phyloP scores from a whole-genome alignment of 2,113 vertebrate species.

The Microtus richardsoni region DNA sequence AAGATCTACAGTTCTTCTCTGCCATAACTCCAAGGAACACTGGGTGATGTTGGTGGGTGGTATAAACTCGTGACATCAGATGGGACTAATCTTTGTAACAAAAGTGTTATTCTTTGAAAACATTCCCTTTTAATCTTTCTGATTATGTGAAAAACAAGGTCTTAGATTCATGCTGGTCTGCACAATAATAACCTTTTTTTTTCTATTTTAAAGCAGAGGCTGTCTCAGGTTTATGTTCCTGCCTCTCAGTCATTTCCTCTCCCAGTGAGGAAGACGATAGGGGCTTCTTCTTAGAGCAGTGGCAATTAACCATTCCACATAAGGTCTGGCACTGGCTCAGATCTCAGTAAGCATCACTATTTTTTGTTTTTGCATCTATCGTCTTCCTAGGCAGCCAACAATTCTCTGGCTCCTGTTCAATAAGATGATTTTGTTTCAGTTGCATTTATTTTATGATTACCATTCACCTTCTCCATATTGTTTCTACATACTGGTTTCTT shows the following conservation, averaged over 20 bases:
- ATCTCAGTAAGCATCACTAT: not conserved
- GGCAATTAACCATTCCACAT: not conserved
- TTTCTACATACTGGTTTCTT: constrained; percentile 6
- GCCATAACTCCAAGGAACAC: not conserved
- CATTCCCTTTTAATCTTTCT: constrained; percentile 39
- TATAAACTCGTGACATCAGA: not conserved
- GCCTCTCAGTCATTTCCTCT: not conserved
- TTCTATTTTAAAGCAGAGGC: not conserved
- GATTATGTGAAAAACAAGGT: not conserved
- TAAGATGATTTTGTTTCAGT: constrained; percentile 27
- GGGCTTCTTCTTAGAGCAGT: not conserved
- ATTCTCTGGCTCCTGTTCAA: not conserved
- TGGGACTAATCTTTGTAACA: not conserved
- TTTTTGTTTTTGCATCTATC: constrained; percentile 18
- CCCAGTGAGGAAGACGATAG: not conserved
- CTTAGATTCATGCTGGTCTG: not conserved
- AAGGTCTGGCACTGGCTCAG: not conserved
- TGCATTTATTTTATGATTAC: constrained; percentile 44
- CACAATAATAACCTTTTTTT: not conserved
- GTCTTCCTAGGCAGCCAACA: not conserved
- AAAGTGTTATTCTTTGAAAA: not conserved
- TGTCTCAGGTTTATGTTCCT: not conserved
- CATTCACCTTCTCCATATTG: constrained; percentile 19
- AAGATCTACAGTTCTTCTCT: not conserved
- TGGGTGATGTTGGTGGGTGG: not conserved